Base-by-base conservation (phyloP, 2,888 invertebrate genomes). In the Phengaris alcon region DNA sequence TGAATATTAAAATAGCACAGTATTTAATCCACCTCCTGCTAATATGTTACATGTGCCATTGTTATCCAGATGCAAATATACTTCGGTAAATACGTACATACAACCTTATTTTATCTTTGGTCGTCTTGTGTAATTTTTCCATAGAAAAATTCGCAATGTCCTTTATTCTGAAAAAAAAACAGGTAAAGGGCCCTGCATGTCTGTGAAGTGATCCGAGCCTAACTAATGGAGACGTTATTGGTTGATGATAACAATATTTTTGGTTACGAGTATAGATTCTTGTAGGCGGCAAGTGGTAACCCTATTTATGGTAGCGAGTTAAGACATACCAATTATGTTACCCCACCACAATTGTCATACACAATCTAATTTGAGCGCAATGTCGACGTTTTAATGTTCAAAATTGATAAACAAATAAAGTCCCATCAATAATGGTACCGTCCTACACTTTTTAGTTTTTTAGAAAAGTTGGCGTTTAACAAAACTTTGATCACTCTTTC, bases 221-320 rank as follows among this genome's bases (percentile, higher is more conserved):
- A 3, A 35, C 3, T 35, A 35, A 4, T 35, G 35, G 35, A 35
- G 35, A 35, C 35, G 35, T 35, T 35, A 35, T 35, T 35, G 35
- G 35, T 35, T 35, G 35, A 35, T 35, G 35, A 35, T 4, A 35
- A 4, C 4, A 3, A 35, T 13, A 10, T 10, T n/a, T 55, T 7
- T 55, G 6, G 12, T 35, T 15, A 35, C 12, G 35, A 22, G 64
- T 64, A 15, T 69, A 13, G 4, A 69, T 72, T 72, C 35, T 35
- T 35, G 52, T 35, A 13, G 15, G 15, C 22, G 5, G 10, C 10
- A 64, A 44, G 72, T 35, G 72, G 8, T 6, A 72, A 54, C 72
- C 72, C 72, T 72, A 72, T 72, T 72, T 54, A 52, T 22, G 22
- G 72, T 72, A 35, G 72, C 52, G 51, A 72, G 52, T 72, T 72